Percentiles rank a stretch among this genome's conserved stretches.
Conservation (phyloP, 2,797 vertebrate genomes). For the Premnoplex brunnescens region DNA sequence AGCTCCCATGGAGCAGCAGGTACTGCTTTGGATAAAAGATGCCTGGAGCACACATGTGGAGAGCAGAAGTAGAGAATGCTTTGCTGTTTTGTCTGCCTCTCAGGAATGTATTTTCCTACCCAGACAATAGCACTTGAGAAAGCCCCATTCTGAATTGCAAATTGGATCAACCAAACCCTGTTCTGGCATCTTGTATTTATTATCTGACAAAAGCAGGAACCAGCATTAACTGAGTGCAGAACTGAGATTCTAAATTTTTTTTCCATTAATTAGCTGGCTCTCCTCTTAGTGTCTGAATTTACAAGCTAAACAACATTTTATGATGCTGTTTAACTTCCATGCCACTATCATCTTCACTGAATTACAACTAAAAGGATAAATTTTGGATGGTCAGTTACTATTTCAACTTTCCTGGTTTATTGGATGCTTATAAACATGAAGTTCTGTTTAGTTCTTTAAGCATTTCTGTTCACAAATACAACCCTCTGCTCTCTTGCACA, state of each 20-base stretch:
- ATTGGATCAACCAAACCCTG: neutral
- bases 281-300: neutral
- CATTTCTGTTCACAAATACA: neutral
- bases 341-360: neutral
- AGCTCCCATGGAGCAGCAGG: neutral
- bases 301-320: neutral
- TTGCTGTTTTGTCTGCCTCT: constrained; percentile 12
- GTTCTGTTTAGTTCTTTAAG: neutral
- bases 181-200: constrained; percentile 26
- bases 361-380: neutral
- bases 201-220: constrained; percentile 3
- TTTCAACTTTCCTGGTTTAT: neutral
- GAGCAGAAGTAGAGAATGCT: neutral
- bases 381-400: neutral
- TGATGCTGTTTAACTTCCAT: neutral
- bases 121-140: constrained; percentile 3
- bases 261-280: neutral
- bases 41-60: constrained; percentile 21
- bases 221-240: neutral
- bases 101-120: neutral
- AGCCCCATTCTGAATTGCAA: constrained; percentile 13
- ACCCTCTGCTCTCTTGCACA: neutral
- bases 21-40: neutral
- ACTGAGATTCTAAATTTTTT: neutral
- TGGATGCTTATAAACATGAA: neutral